Base-by-base conservation (phyloP, 30 jellyfish, hydroid and myxozoan genomes). In the Aurelia aurita region DNA sequence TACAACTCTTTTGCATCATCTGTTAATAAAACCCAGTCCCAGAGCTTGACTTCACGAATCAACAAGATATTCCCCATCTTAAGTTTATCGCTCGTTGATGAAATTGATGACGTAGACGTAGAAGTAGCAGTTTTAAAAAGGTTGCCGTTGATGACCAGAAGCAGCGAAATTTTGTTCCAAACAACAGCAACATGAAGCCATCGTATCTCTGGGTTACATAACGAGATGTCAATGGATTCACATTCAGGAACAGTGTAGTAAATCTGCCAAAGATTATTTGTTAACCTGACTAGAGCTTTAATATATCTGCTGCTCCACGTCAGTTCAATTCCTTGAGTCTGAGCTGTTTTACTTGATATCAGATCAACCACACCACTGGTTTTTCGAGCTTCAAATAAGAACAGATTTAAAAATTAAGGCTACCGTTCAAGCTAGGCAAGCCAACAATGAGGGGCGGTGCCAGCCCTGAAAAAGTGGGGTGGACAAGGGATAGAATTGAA, bases 191-290 rank as follows among this genome's bases (percentile, higher is more conserved):
- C 19, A 57, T 77, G 77, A 19, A 60, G 44, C 89, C 89, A 77
- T 25, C 66, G 39, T 23, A 63, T 3, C 13, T 26, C 69, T 5
- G 79, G 79, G 12, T 23, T 35, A 68, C 89, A 77, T 7, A 8
- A 6, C 35, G 19, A 0, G 3, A 3, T 61, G 23, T 9, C 14
- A 4, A 39, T 58, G 45, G 66, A 58, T 25, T 11, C 18, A 49
- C 89, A 77, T 21, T 77, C 80, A 7, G 89, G 89, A 10, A 77
- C 23, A 6, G 79, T 77, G 71, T 63, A 43, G 45, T 22, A 11
- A 19, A 46, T 47, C 12, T 0, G 21, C 89, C 89, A 77, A 13
- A 0, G 15, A 21, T 44, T 21, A 28, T 11, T 20, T 14, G 35
- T 4, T 16, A 29, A 2, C 44, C 35, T 10, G 58, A 63, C 39